Percentiles rank a stretch among this genome's conserved stretches.
Conservation (phyloP, 1,140 invertebrate genomes). For the Aphaenogaster ashmeadi region DNA sequence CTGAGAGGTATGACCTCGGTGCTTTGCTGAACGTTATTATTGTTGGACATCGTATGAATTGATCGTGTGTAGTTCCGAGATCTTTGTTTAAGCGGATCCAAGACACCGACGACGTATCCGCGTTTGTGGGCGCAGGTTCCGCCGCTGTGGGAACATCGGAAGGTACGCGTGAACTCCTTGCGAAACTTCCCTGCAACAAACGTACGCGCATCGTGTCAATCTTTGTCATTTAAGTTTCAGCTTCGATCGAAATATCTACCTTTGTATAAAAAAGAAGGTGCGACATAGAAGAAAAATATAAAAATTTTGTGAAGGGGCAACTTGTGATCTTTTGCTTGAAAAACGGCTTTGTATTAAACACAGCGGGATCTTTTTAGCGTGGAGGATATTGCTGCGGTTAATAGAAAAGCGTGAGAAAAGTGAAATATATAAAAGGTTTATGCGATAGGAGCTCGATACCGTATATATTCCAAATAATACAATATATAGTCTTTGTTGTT, state of each 20-base stretch:
- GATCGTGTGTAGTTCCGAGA: constrained; percentile 71
- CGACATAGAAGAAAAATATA: background rate
- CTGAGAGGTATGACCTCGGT: constrained; percentile 80
- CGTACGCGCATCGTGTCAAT: background rate
- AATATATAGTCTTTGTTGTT: background rate
- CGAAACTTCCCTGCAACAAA: constrained; percentile 89
- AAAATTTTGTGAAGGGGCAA: background rate
- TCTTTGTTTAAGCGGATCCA: constrained; percentile 52
- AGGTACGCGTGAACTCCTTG: constrained; percentile 89
- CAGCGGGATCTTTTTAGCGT: background rate
- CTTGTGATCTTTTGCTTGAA: background rate
- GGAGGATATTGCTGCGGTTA: background rate
- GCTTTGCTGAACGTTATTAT: constrained; percentile 77
- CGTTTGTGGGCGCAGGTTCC: constrained; percentile 55
- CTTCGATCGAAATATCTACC: background rate
- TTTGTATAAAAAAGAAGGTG: background rate
- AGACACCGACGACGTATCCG: constrained; percentile 69
- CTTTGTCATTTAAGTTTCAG: background rate
- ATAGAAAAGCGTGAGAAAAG: background rate
- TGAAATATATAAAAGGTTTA: background rate
- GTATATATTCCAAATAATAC: too few species aligned
- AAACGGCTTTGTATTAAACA: background rate
- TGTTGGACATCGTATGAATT: constrained; percentile 70
- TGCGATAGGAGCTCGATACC: background rate
- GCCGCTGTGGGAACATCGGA: constrained; percentile 84